These are phyloP conservation scores for Brachyhypopomus gauderio DNA, from an alignment of 2,113 vertebrate species.

Conservation along the genomic window DNA sequence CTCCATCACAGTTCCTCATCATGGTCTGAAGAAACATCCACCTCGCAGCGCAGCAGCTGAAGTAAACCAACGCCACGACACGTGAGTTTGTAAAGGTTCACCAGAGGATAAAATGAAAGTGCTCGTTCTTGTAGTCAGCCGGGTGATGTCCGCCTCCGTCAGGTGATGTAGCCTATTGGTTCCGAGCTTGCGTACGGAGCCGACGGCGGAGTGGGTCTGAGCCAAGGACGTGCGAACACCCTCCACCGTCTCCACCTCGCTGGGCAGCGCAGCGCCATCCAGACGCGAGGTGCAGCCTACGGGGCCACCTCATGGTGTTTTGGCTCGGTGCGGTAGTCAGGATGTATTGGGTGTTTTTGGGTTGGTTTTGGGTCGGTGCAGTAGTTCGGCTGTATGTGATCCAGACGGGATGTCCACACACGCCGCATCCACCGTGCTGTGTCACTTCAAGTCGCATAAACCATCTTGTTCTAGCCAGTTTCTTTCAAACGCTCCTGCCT, in stretches of 20 bases:
- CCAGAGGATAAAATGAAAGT: background rate
- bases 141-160: conserved; percentile 2
- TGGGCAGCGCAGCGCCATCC: background rate
- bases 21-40: background rate
- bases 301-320: no score
- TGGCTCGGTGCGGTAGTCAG: no score
- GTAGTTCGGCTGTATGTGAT: no score
- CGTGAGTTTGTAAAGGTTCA: no score
- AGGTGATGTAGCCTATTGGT: conserved; percentile 36
- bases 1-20: conserved; percentile 15
- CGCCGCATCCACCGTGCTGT: no score
- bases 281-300: no score
- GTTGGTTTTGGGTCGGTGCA: no score
- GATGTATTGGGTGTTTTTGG: no score
- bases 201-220: background rate
- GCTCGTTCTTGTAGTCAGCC: background rate
- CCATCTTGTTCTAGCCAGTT: background rate
- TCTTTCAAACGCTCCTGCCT: background rate
- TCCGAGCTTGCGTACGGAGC: background rate
- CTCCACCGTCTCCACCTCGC: background rate
- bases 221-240: background rate
- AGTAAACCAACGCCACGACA: background rate
- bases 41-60: conserved; percentile 18
- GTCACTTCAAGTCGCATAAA: background rate
- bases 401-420: no score